phyloP scores from a whole-genome alignment of 2,888 invertebrate species.

The Yponomeuta sedellus region DNA sequence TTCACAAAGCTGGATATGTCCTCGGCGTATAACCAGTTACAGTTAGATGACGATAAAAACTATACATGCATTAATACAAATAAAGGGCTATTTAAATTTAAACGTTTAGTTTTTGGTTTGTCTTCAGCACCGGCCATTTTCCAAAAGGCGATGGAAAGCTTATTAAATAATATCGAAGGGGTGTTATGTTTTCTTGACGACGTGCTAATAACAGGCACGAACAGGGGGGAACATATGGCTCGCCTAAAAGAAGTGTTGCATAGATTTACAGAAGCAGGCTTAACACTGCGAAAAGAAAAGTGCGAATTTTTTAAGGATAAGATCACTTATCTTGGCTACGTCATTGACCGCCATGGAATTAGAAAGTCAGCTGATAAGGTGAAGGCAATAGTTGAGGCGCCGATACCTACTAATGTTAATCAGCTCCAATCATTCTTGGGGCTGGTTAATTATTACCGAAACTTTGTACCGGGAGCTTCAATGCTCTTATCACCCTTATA shows the following conservation, averaged over 20 bases:
- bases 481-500: constrained; percentile 9
- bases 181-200: constrained; percentile 20
- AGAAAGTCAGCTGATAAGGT: constrained; percentile 9
- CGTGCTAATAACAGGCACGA: constrained; percentile 18
- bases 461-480: constrained; percentile 9
- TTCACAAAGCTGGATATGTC: constrained; percentile 19
- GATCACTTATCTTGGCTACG: constrained; percentile 12
- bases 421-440: constrained; percentile 15
- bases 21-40: constrained; percentile 19
- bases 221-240: background rate
- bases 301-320: constrained; percentile 10
- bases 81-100: constrained; percentile 20
- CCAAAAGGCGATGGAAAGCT: constrained; percentile 18
- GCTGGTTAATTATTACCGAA: constrained; percentile 14
- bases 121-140: constrained; percentile 20
- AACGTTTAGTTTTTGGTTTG: constrained; percentile 20
- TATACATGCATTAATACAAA: constrained; percentile 20
- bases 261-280: constrained; percentile 5
- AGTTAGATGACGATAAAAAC: constrained; percentile 15
- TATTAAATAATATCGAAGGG: constrained; percentile 15
- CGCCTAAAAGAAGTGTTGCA: constrained; percentile 7
- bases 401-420: constrained; percentile 11
- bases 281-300: background rate
- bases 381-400: constrained; percentile 7
- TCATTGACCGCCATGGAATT: constrained; percentile 5